These are phyloP conservation scores for Beroe ovata DNA, from an alignment of 37 sponge, comb jelly and placozoan genomes.

Conservation along the genomic window DNA sequence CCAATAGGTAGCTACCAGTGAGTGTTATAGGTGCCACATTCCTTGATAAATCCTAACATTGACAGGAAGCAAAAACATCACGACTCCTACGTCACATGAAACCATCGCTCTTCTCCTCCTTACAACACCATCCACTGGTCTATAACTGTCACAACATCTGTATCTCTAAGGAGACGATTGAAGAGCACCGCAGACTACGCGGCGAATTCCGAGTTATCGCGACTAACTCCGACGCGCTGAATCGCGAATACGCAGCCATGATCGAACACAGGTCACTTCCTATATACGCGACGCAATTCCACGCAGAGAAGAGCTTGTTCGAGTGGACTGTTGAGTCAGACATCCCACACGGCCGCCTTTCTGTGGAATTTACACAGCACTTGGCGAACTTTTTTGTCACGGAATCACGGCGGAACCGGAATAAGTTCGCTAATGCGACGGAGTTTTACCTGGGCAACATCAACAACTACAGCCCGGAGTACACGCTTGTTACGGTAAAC, in stretches of 20 bases:
- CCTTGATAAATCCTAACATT: no score
- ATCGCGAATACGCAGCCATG: conserved; percentile 1
- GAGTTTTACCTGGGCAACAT: conserved; percentile 72
- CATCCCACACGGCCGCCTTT: conserved; percentile 76
- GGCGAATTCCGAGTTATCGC: not conserved
- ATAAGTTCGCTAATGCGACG: conserved; percentile 71
- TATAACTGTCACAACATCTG: conserved; percentile 7
- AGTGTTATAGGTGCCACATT: no score
- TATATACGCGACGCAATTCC: conserved; percentile 84
- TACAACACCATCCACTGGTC: conserved; percentile 11
- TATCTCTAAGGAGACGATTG: not conserved
- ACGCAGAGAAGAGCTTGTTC: conserved; percentile 90
- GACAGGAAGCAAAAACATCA: not conserved
- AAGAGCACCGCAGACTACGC: not conserved
- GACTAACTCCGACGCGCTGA: not conserved
- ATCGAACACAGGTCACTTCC: conserved; percentile 71
- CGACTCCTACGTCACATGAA: not conserved
- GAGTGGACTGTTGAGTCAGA: conserved; percentile 76
- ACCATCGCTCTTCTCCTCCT: not conserved
- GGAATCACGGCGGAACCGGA: conserved; percentile 79
- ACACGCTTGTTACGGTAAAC: conserved; percentile 68
- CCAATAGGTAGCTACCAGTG: no score
- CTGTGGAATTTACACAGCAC: conserved; percentile 74
- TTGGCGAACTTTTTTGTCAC: conserved; percentile 83
- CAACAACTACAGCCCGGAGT: conserved; percentile 79